Base-by-base conservation (phyloP, 2,113 vertebrate genomes). In the Emydocephalus ijimae region DNA sequence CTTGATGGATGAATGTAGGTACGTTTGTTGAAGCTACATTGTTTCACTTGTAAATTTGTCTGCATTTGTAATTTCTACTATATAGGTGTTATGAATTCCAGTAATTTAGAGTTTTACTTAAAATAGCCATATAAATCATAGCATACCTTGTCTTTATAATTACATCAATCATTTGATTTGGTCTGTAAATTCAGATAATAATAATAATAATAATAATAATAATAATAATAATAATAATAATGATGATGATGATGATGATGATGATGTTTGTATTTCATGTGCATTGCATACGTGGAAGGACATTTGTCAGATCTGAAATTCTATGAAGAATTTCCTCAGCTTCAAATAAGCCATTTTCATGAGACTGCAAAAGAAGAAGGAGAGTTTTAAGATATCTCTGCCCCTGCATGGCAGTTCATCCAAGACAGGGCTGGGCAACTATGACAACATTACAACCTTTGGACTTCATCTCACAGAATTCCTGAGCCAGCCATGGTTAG, bases 231-330 rank as follows among this genome's bases (percentile, higher is more conserved):
- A 48, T 48, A 48, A 48, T 6, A 39, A 45, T 45, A 4, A 45
- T 4, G 0, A 45, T 4, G 0, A 45, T 4, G 3, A 45, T 45
- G 3, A 45, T 45, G 3, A 5, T 45, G 3, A n/a, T n/a, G n/a
- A 45, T 45, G 0, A 81, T 39, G 15, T 39, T 39, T 7, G 5
- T 39, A 74, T 81, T 81, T 18, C 69, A 21, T 39, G 14, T 7
- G 69, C 34, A 81, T 81, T 39, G 18, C 34, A 7, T 81, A 21
- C 34, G 9, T 39, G 34, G 34, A 81, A 81, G 34, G 18, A 81
- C n/a, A 39, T 39, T 81, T 39, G 34, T 81, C 69, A 81, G n/a
- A 9, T 81, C 15, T 81, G 69, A 81, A 81, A 81, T 81, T 20
- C 69, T 81, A 81, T 39, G 18, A 20, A 81, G 34, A 39, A 39